Evolutionary conservation across 2,888 invertebrate species (phyloP).

Genomic region (Nephrotoma flavescens): DNA sequence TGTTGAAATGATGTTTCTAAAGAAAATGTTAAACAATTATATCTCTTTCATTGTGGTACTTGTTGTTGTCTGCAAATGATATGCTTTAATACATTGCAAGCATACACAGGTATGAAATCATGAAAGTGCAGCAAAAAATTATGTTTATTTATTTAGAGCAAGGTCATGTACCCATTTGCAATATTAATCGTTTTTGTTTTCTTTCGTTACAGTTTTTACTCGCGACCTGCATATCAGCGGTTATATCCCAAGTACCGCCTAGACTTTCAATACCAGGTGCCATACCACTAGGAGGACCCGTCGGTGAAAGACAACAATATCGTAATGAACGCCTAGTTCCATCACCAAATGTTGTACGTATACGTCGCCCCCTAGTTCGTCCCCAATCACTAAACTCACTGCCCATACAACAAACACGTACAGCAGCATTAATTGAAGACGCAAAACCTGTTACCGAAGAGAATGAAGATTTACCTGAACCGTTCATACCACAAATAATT

Average conservation of each 20-base stretch:
- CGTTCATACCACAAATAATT: slow-evolving; percentile 35
- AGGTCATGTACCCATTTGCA: background rate
- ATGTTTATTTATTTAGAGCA: background rate
- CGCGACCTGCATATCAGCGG: slow-evolving; percentile 5
- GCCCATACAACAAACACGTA: slow-evolving; percentile 32
- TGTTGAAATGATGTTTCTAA: background rate
- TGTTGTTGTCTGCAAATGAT: background rate
- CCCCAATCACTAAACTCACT: slow-evolving; percentile 35
- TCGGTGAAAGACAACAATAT: slow-evolving; percentile 16
- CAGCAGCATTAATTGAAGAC: slow-evolving; percentile 23
- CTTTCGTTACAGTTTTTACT: slow-evolving; percentile 9
- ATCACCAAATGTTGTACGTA: slow-evolving; percentile 24
- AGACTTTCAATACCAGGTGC: slow-evolving; percentile 52
- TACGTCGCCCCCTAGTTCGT: slow-evolving; percentile 34
- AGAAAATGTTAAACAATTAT: background rate
- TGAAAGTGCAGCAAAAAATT: background rate
- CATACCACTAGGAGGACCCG: slow-evolving; percentile 26
- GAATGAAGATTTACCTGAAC: slow-evolving; percentile 41
- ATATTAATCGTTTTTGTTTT: background rate
- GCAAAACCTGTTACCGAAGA: slow-evolving; percentile 54
- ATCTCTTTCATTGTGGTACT: background rate
- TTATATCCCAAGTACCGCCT: slow-evolving; percentile 44
- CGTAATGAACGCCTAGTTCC: slow-evolving; percentile 18
- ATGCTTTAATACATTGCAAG: background rate
- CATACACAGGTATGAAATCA: background rate